Evolutionary conservation across 1,140 invertebrate species (phyloP).

Genomic region (Cecropterus lyciades): DNA sequence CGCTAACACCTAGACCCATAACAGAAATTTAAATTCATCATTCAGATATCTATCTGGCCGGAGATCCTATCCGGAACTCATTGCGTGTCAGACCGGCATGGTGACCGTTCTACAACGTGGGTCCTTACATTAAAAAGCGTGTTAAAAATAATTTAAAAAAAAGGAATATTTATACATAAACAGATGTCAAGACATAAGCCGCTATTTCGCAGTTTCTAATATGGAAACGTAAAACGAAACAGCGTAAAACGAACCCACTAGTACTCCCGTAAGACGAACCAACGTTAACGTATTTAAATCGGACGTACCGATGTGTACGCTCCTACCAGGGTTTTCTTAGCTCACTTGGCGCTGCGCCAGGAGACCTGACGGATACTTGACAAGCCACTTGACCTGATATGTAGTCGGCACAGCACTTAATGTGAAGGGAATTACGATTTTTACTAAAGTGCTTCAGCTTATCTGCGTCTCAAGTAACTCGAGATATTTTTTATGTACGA

Average conservation of each 20-base stretch:
- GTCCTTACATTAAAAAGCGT: no score
- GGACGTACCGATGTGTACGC: conserved; percentile 55
- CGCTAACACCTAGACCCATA: no score
- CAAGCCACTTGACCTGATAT: conserved; percentile 74
- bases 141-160: no score
- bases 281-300: conserved; percentile 40
- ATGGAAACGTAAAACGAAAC: no score
- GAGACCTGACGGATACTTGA: conserved; percentile 66
- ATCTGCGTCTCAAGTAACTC: conserved; percentile 25
- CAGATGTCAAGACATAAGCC: no score
- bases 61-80: no score
- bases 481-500: conserved; percentile 1
- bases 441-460: conserved; percentile 22
- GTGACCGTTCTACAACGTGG: no score
- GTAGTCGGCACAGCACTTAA: conserved; percentile 52
- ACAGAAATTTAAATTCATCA: no score
- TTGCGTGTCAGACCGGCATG: no score
- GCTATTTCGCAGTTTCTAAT: neutral
- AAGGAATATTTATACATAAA: no score
- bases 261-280: neutral
- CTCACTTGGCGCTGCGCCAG: conserved; percentile 61
- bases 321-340: conserved; percentile 55
- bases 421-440: conserved; percentile 44
- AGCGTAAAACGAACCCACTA: neutral
- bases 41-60: no score